These are phyloP conservation scores for Leptodactylus fuscus DNA, from an alignment of 2,113 vertebrate species.

Conservation along the genomic window DNA sequence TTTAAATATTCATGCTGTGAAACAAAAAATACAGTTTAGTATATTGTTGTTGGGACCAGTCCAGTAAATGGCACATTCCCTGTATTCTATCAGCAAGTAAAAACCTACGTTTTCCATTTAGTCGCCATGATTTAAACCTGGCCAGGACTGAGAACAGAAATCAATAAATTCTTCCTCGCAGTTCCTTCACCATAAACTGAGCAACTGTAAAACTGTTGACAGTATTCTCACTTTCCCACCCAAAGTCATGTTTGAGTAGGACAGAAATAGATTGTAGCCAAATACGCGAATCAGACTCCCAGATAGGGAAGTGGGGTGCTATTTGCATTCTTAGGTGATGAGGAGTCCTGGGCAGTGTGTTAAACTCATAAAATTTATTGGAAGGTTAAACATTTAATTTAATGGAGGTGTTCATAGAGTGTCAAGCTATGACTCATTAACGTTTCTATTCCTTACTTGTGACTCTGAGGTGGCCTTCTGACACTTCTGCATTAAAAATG, in stretches of 20 bases:
- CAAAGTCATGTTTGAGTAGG: slow-evolving; percentile 36
- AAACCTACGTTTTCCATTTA: background rate
- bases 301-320: slow-evolving; percentile 29
- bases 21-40: too few relatives aligned
- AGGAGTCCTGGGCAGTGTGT: slow-evolving; percentile 27
- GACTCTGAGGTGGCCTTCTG: slow-evolving; percentile 40
- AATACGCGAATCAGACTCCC: slow-evolving; percentile 11
- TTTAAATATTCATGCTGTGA: too few relatives aligned
- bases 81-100: background rate
- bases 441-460: slow-evolving; percentile 9
- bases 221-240: slow-evolving; percentile 38
- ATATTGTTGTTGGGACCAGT: background rate
- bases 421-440: slow-evolving; percentile 48
- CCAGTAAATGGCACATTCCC: slow-evolving; percentile 20
- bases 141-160: slow-evolving; percentile 19
- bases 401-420: slow-evolving; percentile 44
- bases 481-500: slow-evolving; percentile 12
- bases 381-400: slow-evolving; percentile 52
- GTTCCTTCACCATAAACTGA: slow-evolving; percentile 28
- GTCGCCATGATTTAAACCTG: background rate
- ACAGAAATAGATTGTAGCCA: slow-evolving; percentile 29
- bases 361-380: slow-evolving; percentile 29
- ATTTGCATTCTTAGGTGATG: slow-evolving; percentile 20
- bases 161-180: slow-evolving; percentile 19
- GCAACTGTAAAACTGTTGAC: slow-evolving; percentile 40